Base-by-base conservation (phyloP, 2,888 invertebrate genomes). In the Axea sp. region DNA sequence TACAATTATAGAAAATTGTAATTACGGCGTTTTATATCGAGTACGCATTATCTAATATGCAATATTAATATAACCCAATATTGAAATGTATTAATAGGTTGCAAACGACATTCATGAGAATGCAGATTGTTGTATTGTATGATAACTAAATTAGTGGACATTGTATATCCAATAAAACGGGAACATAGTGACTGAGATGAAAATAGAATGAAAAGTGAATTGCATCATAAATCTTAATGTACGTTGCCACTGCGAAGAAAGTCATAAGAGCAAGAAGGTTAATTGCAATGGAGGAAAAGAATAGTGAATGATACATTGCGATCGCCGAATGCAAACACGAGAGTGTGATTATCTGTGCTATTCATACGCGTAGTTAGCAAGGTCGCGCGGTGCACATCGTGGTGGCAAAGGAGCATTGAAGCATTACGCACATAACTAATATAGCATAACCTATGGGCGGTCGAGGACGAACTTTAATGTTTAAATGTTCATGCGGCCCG, bases 351-450 rank as follows among this genome's bases (percentile, higher is more conserved):
- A 68, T 73, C 67, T 67, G 79, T 69, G 75, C 74, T 73, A 76
- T 62, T 72, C 75, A 74, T 77, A 77, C 75, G 73, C 72, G 76
- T 73, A 76, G 77, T 77, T 71, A 45, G 75, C 83, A 84, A 84
- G 84, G 84, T 83, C 84, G 78, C 59, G 45, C 73, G 77, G 77
- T 75, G 78, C 77, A 77, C 80, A 81, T 81, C 79, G 80, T 79
- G 69, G 51, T 47, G 37, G 55, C 59, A 60, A 57, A 55, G 53
- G 37, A 60, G 69, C 47, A 39, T 49, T 72, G 74, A 69, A 47
- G 77, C 73, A 77, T 77, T 77, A 78, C 77, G 76, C 60, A 41
- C 71, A 71, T 73, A 76, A 62, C 68, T 69, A 31, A 47, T 43
- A 55, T 53, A 57, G 57, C 35, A 28, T 22, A 60, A 14, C 22